phyloP scores from a whole-genome alignment of 1,140 invertebrate species.

The Orussus abietinus region DNA sequence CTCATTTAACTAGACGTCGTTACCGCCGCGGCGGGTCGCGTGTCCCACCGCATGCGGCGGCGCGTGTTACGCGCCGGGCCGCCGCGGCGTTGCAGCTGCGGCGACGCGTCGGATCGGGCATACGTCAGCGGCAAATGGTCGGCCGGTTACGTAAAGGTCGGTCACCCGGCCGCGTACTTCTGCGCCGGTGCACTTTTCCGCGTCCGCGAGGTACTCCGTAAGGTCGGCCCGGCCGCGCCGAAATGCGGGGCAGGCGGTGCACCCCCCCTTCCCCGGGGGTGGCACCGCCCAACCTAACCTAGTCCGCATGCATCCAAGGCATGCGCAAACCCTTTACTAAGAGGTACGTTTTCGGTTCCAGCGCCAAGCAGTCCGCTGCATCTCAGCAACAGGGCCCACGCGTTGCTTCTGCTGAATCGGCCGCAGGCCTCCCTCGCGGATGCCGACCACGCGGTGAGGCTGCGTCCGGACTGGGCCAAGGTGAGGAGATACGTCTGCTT shows the following conservation, averaged over 20 bases:
- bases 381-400: conserved; percentile 66
- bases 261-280: too few relatives aligned
- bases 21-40: too few relatives aligned
- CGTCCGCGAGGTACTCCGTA: too few relatives aligned
- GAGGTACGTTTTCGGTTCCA: conserved; percentile 59
- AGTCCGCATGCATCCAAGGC: too few relatives aligned
- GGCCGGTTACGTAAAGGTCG: conserved; percentile 53
- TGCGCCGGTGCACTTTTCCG: too few relatives aligned
- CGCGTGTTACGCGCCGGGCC: conserved; percentile 20
- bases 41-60: too few relatives aligned
- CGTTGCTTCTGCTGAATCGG: conserved; percentile 60
- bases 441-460: conserved; percentile 63
- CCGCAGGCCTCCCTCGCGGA: conserved; percentile 66
- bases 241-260: too few relatives aligned
- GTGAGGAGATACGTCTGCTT: too few relatives aligned
- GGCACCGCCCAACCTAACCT: too few relatives aligned
- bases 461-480: conserved; percentile 71
- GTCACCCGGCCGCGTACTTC: conserved; percentile 47
- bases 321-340: too few relatives aligned
- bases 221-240: too few relatives aligned
- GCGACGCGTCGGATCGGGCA: conserved; percentile 32
- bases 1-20: too few relatives aligned
- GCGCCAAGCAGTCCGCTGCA: conserved; percentile 67
- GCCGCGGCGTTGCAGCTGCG: conserved; percentile 21
- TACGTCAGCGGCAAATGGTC: conserved; percentile 42